Base-by-base conservation (phyloP, 2,113 vertebrate species). In the Chamaea fasciata region DNA sequence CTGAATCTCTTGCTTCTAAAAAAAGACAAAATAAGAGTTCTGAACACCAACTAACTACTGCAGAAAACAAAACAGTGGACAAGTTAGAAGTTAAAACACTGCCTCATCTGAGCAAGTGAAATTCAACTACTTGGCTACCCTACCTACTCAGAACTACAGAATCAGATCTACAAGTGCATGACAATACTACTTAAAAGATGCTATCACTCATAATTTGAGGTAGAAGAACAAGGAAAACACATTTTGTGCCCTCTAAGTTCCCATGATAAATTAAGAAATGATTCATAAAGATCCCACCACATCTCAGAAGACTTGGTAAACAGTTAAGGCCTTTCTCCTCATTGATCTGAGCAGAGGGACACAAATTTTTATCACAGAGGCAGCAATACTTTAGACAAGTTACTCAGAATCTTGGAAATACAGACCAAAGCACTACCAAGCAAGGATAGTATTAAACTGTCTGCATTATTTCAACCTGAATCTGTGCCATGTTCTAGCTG, bases 271-370 rank as follows among this genome's bases (percentile, higher is more conserved):
- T 24, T 9, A 41, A 52, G 15, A 64, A 1, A 46, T 5, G 7
- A 82, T 56, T 91, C 24, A 9, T 2, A 60, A 8, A 84, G 55
- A 11, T 55, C 18, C 46, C 76, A 42, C 53, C 76, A 20, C 33
- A 82, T 69, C 65, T 87, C 81, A 84, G 46, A 77, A 86, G 31
- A 42, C 37, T 5, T 91, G 68, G 47, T 21, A 83, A 94, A 94
- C 31, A 2, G 24, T 71, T 64, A 50, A 81, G 57, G 82, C 74
- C 1, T 0, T 69, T 83, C 21, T 93, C 27, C 20, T 94, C 23
- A 81, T 13, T 49, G n/a, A 24, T 27, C 68, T 95, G 47, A 90
- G 93, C n/a, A 94, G 81, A 96, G 44, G 65, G 69, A 95, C 59
- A 44, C 37, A 84, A 71, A 56, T 78, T 90, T 55, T 87, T 49